Evolutionary conservation across 2,888 invertebrate species (phyloP), one percentile per base, ranked within the genome.

Genomic region (Fabriciana adippe): DNA sequence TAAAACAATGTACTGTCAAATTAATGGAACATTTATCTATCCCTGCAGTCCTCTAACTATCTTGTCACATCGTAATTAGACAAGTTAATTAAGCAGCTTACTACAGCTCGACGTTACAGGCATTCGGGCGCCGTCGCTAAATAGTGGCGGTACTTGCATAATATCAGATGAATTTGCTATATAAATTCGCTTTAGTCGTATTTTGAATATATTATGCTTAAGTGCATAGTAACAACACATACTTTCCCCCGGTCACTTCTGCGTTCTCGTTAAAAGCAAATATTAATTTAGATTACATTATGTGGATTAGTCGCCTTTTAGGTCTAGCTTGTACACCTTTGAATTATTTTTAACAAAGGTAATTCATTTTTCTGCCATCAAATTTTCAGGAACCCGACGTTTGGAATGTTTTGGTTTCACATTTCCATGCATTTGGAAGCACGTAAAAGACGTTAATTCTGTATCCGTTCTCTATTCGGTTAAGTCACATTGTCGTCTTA

Each of bases 21-120:
- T 68, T 68, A 61, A 68, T 65, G 14, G 68, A 68, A 64, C 68
- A 68, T 65, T 65, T 68, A 68, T 61, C 68, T 55, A 68, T 60
- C 60, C 16, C 55, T 13, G 60, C 31, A 60, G 61, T 56, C 35
- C 59, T 50, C 66, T 63, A 72, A 70, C 75, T 73, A 74, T 75
- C 77, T 77, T 78, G 81, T 83, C 79, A 81, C 75, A 69, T 69
- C 76, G 75, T 81, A 81, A 84, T 84, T 81, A 83, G 75, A 79
- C 78, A 76, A 77, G 79, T 78, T 84, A 85, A 86, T 85, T 83
- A 82, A 79, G 73, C 75, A 76, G 69, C 74, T 69, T 70, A 69
- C 59, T 60, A 66, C 54, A 55, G 57, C 61, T 57, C 55, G 64
- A 64, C 53, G 70, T 67, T 64, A 70, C 70, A 60, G 62, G 69